phyloP scores from a whole-genome alignment of 1,140 invertebrate genomes.

The Cherax destructor region DNA sequence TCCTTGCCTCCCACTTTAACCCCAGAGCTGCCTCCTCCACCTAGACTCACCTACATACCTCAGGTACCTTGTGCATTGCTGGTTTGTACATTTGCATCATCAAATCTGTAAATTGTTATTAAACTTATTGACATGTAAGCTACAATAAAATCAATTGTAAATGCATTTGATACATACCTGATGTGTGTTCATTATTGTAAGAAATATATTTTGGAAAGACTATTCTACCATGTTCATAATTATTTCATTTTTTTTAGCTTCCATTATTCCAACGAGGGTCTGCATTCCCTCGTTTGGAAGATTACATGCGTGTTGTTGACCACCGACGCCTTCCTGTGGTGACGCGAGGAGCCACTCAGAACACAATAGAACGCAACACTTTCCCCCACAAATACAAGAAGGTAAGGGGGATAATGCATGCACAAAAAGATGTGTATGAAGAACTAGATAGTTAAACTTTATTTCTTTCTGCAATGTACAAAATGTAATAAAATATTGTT shows the following conservation, averaged over 20 bases:
- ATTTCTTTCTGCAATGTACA: too few relatives aligned
- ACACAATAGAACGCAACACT: constrained; percentile 88
- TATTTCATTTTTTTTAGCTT: constrained; percentile 19
- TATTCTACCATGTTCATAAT: too few relatives aligned
- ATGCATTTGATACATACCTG: neutral
- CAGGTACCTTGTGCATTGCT: constrained; percentile 23
- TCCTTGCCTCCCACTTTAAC: constrained; percentile 61
- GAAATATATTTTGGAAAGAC: too few relatives aligned
- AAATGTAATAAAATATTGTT: too few relatives aligned
- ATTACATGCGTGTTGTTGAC: constrained; percentile 60
- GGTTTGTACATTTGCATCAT: neutral
- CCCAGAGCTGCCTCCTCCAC: constrained; percentile 69
- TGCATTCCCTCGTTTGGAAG: constrained; percentile 61
- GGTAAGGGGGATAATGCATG: constrained; percentile 70
- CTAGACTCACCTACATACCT: constrained; percentile 67
- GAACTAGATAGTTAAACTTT: neutral
- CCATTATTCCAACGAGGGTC: constrained; percentile 57
- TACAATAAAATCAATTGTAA: neutral
- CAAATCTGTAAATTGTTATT: neutral
- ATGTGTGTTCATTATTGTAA: too few relatives aligned
- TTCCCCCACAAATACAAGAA: constrained; percentile 91
- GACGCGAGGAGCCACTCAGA: constrained; percentile 82
- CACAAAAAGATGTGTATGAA: neutral
- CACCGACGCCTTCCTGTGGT: constrained; percentile 71
- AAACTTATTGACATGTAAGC: neutral